These are phyloP conservation scores for Xanthostigma xanthostigma DNA, from an alignment of 2,888 invertebrate genomes.

Conservation along the genomic window DNA sequence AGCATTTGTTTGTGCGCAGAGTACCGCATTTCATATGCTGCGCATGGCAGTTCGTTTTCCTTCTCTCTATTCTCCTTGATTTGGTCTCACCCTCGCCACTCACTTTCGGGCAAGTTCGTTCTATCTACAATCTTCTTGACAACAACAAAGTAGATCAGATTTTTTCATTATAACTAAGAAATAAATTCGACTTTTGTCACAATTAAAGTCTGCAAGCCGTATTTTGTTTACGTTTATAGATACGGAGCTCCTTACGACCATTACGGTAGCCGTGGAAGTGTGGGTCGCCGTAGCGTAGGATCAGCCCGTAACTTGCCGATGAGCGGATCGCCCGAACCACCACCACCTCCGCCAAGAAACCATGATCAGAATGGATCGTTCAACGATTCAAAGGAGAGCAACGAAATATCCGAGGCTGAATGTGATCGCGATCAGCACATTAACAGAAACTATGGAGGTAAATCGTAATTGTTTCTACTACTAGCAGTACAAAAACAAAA, in stretches of 20 bases:
- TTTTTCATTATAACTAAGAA: too few relatives aligned
- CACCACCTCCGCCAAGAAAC: constrained; percentile 66
- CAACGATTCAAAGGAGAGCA: constrained; percentile 88
- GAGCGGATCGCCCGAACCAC: constrained; percentile 43
- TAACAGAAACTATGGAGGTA: constrained; percentile 76
- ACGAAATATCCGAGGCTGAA: constrained; percentile 87
- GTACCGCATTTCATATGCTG: too few relatives aligned
- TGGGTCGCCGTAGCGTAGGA: constrained; percentile 40
- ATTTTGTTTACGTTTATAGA: constrained; percentile 18
- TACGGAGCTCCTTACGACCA: constrained; percentile 82
- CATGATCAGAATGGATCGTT: constrained; percentile 67
- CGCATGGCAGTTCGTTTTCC: too few relatives aligned
- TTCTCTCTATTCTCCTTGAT: too few relatives aligned
- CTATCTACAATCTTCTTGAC: too few relatives aligned
- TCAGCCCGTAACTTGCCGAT: constrained; percentile 43
- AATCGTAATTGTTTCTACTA: constrained; percentile 22
- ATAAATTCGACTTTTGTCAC: too few relatives aligned
- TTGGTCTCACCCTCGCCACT: too few relatives aligned
- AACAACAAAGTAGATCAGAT: too few relatives aligned
- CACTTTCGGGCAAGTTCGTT: too few relatives aligned
- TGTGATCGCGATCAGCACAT: constrained; percentile 70
- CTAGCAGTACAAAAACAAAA: too few relatives aligned
- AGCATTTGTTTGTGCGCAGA: too few relatives aligned
- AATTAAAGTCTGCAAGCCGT: too few relatives aligned
- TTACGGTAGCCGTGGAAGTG: constrained; percentile 71